Percentiles rank a stretch among this genome's conserved stretches.
phyloP scores from a whole-genome alignment of 2,888 invertebrate genomes.

The Griposia aprilina region DNA sequence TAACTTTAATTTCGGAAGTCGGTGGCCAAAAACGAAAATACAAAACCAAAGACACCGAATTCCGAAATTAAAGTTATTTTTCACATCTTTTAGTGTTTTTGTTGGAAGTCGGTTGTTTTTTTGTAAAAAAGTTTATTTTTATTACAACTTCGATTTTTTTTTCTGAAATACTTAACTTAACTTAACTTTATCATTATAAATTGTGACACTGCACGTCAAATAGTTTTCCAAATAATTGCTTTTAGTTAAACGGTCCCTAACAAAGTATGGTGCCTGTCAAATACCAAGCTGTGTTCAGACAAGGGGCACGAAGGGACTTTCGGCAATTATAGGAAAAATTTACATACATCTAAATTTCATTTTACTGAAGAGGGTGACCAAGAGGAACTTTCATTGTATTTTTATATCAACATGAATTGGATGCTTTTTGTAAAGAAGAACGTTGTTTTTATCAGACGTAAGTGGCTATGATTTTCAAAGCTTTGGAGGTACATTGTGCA shows the following conservation, averaged over 20 bases:
- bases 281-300: background rate
- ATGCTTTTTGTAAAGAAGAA: too few species aligned
- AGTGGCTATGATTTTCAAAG: background rate
- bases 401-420: too few species aligned
- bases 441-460: background rate
- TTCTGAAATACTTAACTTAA: background rate
- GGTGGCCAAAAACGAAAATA: too few species aligned
- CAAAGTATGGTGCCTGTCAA: background rate
- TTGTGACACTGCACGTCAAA: background rate
- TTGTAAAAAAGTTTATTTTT: too few species aligned
- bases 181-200: background rate
- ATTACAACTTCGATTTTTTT: background rate
- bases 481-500: background rate
- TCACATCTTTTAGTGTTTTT: too few species aligned
- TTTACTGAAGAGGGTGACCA: background rate
- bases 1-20: too few species aligned
- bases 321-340: background rate
- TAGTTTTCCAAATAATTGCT: background rate
- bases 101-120: too few species aligned
- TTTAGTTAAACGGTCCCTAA: background rate
- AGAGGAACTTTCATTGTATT: too few species aligned
- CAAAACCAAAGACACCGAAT: too few species aligned
- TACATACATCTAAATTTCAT: background rate
- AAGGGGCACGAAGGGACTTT: background rate
- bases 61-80: too few species aligned